These are phyloP conservation scores for Gobiocypris rarus DNA, from an alignment of 2,113 vertebrate species.

Conservation along the genomic window DNA sequence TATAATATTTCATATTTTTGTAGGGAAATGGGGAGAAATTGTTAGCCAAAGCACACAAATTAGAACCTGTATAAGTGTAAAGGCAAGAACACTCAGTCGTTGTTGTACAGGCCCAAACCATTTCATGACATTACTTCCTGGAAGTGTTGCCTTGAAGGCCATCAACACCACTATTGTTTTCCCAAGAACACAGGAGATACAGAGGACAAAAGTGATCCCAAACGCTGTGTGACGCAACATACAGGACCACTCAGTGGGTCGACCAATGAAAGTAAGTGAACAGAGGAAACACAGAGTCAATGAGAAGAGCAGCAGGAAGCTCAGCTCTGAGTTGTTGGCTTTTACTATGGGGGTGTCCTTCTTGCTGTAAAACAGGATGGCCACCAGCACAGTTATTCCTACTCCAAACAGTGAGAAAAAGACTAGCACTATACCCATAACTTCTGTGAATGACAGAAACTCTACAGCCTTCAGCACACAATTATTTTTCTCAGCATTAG, in stretches of 20 bases:
- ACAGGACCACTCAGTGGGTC: background rate
- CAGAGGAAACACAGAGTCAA: background rate
- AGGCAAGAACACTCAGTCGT: background rate
- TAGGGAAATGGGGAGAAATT: background rate
- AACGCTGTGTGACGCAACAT: background rate
- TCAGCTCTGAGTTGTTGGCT: background rate
- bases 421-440: background rate
- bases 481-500: background rate
- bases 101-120: background rate
- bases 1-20: constrained; percentile 18
- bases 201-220: background rate
- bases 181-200: constrained; percentile 4
- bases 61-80: background rate
- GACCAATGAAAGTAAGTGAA: background rate
- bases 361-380: background rate
- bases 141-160: background rate
- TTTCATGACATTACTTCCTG: constrained; percentile 53
- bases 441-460: background rate
- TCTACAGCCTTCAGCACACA: background rate
- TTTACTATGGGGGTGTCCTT: background rate
- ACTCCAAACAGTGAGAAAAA: background rate
- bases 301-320: background rate
- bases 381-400: background rate
- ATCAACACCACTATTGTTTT: constrained; percentile 6
- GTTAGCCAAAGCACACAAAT: background rate